Conservation (phyloP, 2,113 vertebrate genomes). For the Pogona vitticeps region DNA sequence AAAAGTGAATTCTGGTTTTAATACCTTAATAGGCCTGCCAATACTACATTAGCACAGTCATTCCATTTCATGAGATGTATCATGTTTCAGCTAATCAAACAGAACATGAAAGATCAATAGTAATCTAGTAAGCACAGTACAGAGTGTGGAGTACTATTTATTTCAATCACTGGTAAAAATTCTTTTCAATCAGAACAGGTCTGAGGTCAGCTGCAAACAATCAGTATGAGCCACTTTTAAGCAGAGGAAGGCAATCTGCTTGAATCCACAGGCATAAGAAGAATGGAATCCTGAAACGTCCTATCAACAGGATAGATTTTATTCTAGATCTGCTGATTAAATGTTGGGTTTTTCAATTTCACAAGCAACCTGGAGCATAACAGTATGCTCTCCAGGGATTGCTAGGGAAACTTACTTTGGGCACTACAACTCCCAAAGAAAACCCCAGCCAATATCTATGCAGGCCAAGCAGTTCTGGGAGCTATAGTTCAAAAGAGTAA, state of each 20-base stretch:
- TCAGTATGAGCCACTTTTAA: slow-evolving; percentile 12
- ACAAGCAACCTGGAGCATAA: neutral
- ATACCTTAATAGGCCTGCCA: slow-evolving; percentile 54
- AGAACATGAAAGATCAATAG: slow-evolving; percentile 57
- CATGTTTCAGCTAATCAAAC: slow-evolving; percentile 63
- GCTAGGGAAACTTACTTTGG: too few relatives aligned
- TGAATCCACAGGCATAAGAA: neutral
- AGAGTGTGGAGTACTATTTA: slow-evolving; percentile 29
- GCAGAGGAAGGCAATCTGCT: slow-evolving; percentile 7
- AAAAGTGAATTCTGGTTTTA: slow-evolving; percentile 44
- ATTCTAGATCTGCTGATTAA: neutral
- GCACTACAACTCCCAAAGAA: too few relatives aligned
- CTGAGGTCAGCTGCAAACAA: slow-evolving; percentile 3
- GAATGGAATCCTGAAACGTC: neutral
- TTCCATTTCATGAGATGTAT: slow-evolving; percentile 54
- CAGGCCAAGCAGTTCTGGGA: too few relatives aligned
- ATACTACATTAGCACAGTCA: slow-evolving; percentile 44
- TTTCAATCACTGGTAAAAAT: slow-evolving; percentile 43
- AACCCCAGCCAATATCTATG: too few relatives aligned
- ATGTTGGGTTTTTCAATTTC: neutral
- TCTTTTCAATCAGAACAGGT: slow-evolving; percentile 21
- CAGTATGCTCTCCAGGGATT: neutral
- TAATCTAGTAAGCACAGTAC: slow-evolving; percentile 57
- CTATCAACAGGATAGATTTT: neutral
- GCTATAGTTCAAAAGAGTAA: too few relatives aligned